Conservation (phyloP, 2,113 vertebrate genomes). For the Tenrec ecaudatus region DNA sequence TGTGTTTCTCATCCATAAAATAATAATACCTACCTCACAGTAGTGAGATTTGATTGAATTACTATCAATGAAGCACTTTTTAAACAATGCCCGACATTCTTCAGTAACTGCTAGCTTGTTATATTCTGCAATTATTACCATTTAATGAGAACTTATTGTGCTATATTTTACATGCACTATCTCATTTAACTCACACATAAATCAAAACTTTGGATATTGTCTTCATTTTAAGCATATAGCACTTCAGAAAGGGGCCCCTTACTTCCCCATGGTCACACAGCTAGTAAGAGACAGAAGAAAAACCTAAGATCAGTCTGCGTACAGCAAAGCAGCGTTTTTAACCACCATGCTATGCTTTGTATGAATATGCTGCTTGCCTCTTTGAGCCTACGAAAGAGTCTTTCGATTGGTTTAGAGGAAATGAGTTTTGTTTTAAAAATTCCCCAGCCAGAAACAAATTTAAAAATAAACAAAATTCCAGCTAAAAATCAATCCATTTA, state of each 20-base stretch:
- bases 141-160: not conserved
- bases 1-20: not conserved
- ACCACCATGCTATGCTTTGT: not conserved
- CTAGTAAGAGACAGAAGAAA: not conserved
- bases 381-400: not conserved
- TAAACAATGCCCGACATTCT: not conserved
- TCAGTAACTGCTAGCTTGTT: not conserved
- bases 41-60: not conserved
- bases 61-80: slow-evolving; percentile 32
- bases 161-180: not conserved
- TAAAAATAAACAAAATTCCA: slow-evolving; percentile 43
- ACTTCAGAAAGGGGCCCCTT: not conserved
- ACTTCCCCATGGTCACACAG: slow-evolving; percentile 2
- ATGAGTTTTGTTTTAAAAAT: not conserved
- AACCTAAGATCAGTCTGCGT: not conserved
- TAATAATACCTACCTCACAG: not conserved
- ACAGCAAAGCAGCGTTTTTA: not conserved
- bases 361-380: not conserved
- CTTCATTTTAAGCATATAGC: slow-evolving; percentile 35
- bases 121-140: not conserved
- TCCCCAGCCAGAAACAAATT: slow-evolving; percentile 47
- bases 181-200: slow-evolving; percentile 26
- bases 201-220: not conserved
- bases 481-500: slow-evolving; percentile 54
- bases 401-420: slow-evolving; percentile 27